phyloP scores from a whole-genome alignment of 2,797 vertebrate genomes.

The Onychomys leucogaster region DNA sequence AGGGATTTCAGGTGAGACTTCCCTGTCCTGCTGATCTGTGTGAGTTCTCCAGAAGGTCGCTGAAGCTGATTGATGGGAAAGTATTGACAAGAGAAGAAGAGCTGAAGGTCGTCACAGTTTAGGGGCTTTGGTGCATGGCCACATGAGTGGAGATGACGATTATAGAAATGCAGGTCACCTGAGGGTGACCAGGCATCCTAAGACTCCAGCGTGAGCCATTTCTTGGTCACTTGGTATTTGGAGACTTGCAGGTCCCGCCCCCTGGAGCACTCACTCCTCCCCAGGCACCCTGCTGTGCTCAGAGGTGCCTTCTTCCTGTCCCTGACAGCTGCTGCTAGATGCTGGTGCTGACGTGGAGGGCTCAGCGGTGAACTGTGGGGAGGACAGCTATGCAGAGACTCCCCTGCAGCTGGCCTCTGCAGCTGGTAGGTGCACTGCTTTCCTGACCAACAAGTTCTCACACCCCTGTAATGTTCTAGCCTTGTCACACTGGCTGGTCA shows the following conservation, averaged over 20 bases:
- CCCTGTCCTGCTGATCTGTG: neutral
- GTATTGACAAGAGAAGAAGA: neutral
- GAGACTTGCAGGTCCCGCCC: neutral
- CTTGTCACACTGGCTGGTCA: neutral
- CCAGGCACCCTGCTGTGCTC: neutral
- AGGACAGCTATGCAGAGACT: slow-evolving; percentile 95
- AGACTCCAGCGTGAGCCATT: neutral
- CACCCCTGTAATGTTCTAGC: rapidly evolving
- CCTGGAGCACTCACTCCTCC: neutral
- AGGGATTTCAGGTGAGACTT: neutral
- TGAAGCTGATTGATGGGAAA: neutral
- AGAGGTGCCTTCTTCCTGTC: neutral
- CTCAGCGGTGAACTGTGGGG: slow-evolving; percentile 92
- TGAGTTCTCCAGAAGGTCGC: neutral
- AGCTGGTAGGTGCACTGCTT: slow-evolving; percentile 90
- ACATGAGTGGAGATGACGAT: neutral
- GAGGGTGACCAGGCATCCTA: neutral
- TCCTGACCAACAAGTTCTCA: neutral
- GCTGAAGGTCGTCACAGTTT: neutral
- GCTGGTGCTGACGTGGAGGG: slow-evolving; percentile 97
- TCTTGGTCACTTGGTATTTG: neutral
- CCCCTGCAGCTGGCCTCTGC: slow-evolving; percentile 97
- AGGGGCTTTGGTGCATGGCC: neutral
- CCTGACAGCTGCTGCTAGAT: slow-evolving; percentile 94
- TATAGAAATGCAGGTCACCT: neutral